Evolutionary conservation across 2,797 vertebrate genomes (phyloP), one percentile per base, ranked within the genome.

Genomic region (Tarsius wallacei): DNA sequence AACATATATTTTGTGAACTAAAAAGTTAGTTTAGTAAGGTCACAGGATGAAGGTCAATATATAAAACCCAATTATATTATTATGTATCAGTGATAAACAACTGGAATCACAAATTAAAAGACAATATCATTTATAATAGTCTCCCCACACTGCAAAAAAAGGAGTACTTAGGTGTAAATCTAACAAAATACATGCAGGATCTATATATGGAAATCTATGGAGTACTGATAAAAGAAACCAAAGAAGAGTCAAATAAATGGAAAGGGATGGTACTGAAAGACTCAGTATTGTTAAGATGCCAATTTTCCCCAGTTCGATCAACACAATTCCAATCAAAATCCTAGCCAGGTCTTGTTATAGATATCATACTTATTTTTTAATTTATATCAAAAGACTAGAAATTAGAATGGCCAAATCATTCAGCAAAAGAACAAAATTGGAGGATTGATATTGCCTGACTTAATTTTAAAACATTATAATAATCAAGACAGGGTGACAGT

Each of bases 1-100:
- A 91, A 91, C 4, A 33, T 16, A 71, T 51, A 4, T 31, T 71
- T 31, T 31, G 26, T 82, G 53, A 82, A 91, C 22, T 82, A 53
- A 83, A 84, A 84, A 84, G n/a, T 63, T 36, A 51, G 57, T 91
- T 74, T 74, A 91, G 33, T 51, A 90, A 70, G 63, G 51, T 70
- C 21, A 81, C 64, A 59, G 28, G 28, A 90, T 12, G 13, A 61
- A 82, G 15, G 31, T 57, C 36, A 76, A 92, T 26, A 85, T 33
- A 53, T 6, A 49, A 51, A 66, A 47, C 33, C 24, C 42, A 76
- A 64, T 19, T 76, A 8, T 51, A 83, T 66, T 92, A 21, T 21
- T 85, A 66, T 15, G 59, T 66, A 24, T 28, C 49, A 59, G 49
- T 33, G 77, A 66, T 68, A 71, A 77, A 36, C 28, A 77, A 77